A percentile compares a stretch with the other conserved stretches of the same genome.
phyloP scores from a whole-genome alignment of 2,888 invertebrate species.

The Platerodrilus igneus region DNA sequence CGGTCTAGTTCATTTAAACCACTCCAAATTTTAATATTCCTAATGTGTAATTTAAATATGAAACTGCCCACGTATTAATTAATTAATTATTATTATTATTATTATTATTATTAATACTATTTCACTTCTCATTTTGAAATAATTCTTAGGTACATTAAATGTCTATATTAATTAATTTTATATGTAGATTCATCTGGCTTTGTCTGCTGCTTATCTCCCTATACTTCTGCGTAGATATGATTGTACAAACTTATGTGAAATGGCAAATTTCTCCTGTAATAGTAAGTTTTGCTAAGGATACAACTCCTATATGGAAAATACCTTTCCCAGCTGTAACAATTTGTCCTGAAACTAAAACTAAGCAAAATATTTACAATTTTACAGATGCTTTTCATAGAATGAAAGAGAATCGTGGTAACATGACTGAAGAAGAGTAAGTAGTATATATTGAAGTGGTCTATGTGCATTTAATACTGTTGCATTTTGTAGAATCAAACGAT shows the following conservation, averaged over 20 bases:
- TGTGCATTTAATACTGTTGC: not conserved
- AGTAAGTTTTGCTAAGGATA: constrained; percentile 62
- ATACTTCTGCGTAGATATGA: constrained; percentile 49
- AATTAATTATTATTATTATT: too few relatives aligned
- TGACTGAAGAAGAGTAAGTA: constrained; percentile 56
- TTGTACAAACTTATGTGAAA: constrained; percentile 59
- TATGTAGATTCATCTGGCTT: constrained; percentile 60
- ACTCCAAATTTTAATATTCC: too few relatives aligned
- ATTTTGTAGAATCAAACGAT: constrained; percentile 9
- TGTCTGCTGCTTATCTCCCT: constrained; percentile 33
- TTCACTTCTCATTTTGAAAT: too few relatives aligned
- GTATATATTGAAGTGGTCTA: too few relatives aligned
- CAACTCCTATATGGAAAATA: constrained; percentile 58
- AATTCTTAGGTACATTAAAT: too few relatives aligned
- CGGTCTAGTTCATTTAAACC: too few relatives aligned
- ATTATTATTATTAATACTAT: too few relatives aligned
- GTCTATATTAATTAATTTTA: too few relatives aligned
- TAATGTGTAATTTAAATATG: too few relatives aligned
- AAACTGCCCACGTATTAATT: too few relatives aligned
- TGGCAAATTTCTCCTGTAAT: constrained; percentile 65
- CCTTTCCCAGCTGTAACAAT: constrained; percentile 37
- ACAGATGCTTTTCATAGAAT: constrained; percentile 52
- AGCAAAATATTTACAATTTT: constrained; percentile 61
- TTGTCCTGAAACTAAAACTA: constrained; percentile 56
- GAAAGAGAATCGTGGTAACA: constrained; percentile 32